These are phyloP conservation scores for Aporophyla lueneburgensis DNA, from an alignment of 2,888 invertebrate genomes.

Conservation along the genomic window DNA sequence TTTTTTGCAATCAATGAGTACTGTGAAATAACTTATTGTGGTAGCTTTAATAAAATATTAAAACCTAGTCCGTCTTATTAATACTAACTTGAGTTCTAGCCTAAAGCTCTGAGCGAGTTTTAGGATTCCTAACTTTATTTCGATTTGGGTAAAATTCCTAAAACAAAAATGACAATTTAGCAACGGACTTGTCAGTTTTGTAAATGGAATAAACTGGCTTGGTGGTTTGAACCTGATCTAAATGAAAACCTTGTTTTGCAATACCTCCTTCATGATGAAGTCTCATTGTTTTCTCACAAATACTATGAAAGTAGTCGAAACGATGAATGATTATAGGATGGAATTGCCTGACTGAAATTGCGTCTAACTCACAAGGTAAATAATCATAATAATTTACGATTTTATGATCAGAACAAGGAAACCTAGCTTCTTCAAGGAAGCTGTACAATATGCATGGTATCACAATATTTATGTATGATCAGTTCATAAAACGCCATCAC, in stretches of 20 bases:
- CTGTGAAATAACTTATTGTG: background rate
- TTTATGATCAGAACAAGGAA: background rate
- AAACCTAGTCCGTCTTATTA: too few relatives aligned
- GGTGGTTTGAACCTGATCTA: too few relatives aligned
- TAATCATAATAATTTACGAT: background rate
- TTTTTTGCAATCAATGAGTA: conserved; percentile 1
- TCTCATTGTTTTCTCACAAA: background rate
- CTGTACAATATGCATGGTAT: background rate
- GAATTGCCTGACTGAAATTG: background rate
- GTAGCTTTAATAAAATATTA: background rate
- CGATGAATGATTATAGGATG: too few relatives aligned
- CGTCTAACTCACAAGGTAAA: background rate
- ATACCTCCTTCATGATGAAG: background rate
- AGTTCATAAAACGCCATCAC: background rate
- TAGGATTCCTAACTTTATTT: too few relatives aligned
- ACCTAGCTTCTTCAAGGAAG: background rate
- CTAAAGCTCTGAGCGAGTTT: too few relatives aligned
- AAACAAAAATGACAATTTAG: too few relatives aligned
- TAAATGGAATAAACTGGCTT: too few relatives aligned
- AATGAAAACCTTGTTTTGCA: too few relatives aligned
- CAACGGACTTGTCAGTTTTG: too few relatives aligned
- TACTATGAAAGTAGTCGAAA: background rate
- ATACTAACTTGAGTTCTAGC: too few relatives aligned
- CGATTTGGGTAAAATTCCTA: too few relatives aligned
- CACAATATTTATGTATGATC: background rate